Percentiles rank a stretch among this genome's conserved stretches.
Conservation (phyloP, 2,113 vertebrate species). For the Pachypanchax playfairii region DNA sequence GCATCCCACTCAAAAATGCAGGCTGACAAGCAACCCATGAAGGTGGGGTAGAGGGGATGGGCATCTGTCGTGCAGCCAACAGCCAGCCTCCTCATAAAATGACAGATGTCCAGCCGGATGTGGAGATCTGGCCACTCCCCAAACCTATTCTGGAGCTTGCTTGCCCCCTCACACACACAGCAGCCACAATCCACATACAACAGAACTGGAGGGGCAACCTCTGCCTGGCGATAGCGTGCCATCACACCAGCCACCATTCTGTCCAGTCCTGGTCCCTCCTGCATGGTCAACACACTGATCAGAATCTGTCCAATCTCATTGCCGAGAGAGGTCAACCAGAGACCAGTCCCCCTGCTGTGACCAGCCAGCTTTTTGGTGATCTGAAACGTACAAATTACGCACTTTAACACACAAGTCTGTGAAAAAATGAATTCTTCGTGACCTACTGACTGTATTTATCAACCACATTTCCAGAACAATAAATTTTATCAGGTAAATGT, state of each 20-base stretch:
- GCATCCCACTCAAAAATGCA: conserved; percentile 1
- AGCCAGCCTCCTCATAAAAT: background rate
- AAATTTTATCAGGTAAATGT: no score
- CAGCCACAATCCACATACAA: background rate
- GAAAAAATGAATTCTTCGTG: no score
- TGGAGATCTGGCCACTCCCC: background rate
- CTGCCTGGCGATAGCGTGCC: background rate
- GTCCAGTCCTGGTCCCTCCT: background rate
- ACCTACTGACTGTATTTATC: background rate
- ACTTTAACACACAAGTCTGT: no score
- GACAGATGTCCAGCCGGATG: background rate
- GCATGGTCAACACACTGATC: background rate
- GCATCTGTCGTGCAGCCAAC: background rate
- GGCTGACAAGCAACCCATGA: background rate
- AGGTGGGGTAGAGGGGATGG: background rate
- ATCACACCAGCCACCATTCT: background rate
- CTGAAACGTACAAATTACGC: background rate
- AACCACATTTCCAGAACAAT: no score
- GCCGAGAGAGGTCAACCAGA: background rate
- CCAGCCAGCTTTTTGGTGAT: background rate
- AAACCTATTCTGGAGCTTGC: background rate
- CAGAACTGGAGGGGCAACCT: background rate
- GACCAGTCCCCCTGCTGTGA: background rate
- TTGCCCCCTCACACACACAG: background rate
- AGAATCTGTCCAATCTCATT: background rate